phyloP scores from a whole-genome alignment of 2,113 vertebrate species.

The Dromiciops gliroides region DNA sequence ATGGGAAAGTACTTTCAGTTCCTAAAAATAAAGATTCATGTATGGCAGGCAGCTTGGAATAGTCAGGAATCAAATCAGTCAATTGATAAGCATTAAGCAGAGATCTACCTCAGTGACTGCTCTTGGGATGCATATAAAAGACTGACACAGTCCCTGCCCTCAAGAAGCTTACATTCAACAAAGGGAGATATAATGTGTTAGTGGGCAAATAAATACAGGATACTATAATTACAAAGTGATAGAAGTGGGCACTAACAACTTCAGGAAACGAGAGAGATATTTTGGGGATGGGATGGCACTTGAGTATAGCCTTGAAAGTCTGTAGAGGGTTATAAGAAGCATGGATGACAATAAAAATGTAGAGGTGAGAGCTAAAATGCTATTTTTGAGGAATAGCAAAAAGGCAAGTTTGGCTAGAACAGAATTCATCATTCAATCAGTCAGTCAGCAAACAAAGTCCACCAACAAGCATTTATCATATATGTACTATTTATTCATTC shows the following conservation, averaged over 20 bases:
- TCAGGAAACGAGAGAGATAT: not conserved
- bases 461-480: not conserved
- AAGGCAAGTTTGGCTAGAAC: not conserved
- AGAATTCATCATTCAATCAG: not conserved
- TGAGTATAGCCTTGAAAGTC: not conserved
- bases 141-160: not conserved
- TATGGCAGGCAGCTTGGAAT: not conserved
- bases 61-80: not conserved
- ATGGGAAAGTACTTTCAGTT: conserved; percentile 7
- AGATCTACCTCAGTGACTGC: not conserved
- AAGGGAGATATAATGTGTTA: not conserved
- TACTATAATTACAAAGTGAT: not conserved
- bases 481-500: not conserved
- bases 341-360: not conserved
- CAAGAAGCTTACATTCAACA: not conserved
- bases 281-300: not conserved
- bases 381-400: not conserved
- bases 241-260: not conserved
- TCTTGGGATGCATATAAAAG: not conserved
- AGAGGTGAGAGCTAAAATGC: not conserved
- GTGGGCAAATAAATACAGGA: not conserved
- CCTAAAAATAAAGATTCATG: conserved; percentile 2
- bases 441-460: not conserved
- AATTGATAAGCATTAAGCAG: not conserved
- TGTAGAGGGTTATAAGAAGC: not conserved